Percentiles rank a stretch among this genome's conserved stretches.
Evolutionary conservation across 2,797 vertebrate species (phyloP).

Genomic region (Leuciscus waleckii): DNA sequence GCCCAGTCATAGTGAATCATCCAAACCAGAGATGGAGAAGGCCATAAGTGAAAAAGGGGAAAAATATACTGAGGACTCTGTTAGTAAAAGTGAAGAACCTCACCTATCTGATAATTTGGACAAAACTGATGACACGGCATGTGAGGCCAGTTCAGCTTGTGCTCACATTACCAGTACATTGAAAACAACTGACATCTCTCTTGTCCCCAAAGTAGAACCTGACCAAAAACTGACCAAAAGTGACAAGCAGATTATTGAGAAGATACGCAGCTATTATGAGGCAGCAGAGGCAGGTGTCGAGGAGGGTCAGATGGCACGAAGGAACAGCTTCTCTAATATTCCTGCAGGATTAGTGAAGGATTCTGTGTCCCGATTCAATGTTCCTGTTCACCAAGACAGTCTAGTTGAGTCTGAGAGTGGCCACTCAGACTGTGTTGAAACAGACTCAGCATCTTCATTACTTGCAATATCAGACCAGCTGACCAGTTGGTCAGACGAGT

Average conservation of each 20-base stretch:
- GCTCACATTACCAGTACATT: not conserved
- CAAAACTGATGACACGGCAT: not conserved
- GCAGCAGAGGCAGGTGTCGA: slow-evolving; percentile 74
- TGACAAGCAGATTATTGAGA: slow-evolving; percentile 83
- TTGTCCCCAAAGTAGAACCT: slow-evolving; percentile 49
- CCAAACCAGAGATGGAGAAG: slow-evolving; percentile 27
- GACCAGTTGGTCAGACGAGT: no score
- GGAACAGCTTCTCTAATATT: slow-evolving; percentile 80
- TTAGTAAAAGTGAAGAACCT: slow-evolving; percentile 31
- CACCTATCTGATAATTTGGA: slow-evolving; percentile 17
- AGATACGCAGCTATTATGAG: slow-evolving; percentile 83
- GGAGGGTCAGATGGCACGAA: slow-evolving; percentile 60
- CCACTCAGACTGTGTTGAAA: slow-evolving; percentile 42
- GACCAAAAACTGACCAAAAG: slow-evolving; percentile 70
- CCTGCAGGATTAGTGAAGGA: slow-evolving; percentile 80
- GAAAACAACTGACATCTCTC: slow-evolving; percentile 29
- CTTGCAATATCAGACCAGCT: slow-evolving; percentile 32
- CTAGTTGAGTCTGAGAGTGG: slow-evolving; percentile 62
- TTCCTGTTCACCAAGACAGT: slow-evolving; percentile 64
- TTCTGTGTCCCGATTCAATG: slow-evolving; percentile 76
- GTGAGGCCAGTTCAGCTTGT: not conserved
- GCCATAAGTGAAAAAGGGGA: slow-evolving; percentile 1
- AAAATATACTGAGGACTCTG: slow-evolving; percentile 23
- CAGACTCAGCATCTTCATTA: not conserved
- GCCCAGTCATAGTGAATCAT: slow-evolving; percentile 3